Conservation (phyloP, 2,113 vertebrate species). For the Pithys albifrons region DNA sequence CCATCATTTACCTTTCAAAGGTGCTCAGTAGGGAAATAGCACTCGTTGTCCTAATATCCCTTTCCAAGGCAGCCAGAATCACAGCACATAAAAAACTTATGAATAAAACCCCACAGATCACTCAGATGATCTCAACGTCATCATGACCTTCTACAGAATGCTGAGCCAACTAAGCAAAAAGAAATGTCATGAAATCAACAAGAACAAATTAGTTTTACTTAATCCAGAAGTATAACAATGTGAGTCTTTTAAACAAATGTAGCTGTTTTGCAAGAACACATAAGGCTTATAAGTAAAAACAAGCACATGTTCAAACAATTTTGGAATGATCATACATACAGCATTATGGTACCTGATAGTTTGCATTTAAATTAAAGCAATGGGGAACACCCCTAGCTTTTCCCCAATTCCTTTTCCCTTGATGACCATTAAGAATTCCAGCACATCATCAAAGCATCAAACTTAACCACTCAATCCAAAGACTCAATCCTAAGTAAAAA, state of each 20-base stretch:
- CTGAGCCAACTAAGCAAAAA: not conserved
- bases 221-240: not conserved
- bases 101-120: not conserved
- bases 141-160: not conserved
- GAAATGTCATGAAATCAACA: not conserved
- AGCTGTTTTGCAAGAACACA: not conserved
- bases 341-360: not conserved
- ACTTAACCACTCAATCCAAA: not conserved
- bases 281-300: not conserved
- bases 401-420: not conserved
- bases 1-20: not conserved
- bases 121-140: not conserved
- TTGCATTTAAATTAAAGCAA: not conserved
- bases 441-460: not conserved
- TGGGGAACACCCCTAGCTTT: accelerated
- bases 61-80: not conserved
- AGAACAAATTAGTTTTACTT: not conserved
- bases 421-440: not conserved
- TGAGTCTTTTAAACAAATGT: not conserved
- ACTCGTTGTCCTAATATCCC: not conserved
- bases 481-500: not conserved
- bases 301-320: not conserved
- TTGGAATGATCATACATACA: not conserved
- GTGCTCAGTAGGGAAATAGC: not conserved
- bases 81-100: not conserved